Base-by-base conservation (phyloP, 2,797 vertebrate species). In the Enteromius treurensis region DNA sequence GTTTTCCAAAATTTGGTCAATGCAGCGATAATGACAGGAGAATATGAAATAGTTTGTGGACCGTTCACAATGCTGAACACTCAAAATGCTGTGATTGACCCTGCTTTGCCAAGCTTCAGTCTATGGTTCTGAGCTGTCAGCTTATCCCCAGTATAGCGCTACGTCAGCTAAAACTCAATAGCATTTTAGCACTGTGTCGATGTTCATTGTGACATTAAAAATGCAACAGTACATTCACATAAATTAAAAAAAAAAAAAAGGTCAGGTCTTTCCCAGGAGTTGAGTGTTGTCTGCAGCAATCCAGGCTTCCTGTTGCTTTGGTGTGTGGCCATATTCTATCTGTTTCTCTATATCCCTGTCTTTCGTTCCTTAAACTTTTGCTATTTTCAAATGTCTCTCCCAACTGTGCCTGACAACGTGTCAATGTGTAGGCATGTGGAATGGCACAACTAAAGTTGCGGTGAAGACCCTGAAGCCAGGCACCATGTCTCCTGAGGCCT, bases 401-500 rank as follows among this genome's bases (percentile, higher is more conserved):
- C 11, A 32, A 15, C 15, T 75, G 23, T 45, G 45, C 58, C 58
- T 86, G 23, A 73, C 40, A 45, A 1, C 8, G 2, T 62, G 32
- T 82, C 29, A 82, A 13, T 74, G 89, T 88, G 85, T 93, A 99
- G 98, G 98, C 87, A 98, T 96, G 7, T 99, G 98, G 98, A 99
- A 98, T 0, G 95, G 96, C 87, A 96, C 95, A 93, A 99, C 96
- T 0, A 98, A 98, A 92, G 98, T 99, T 88, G 98, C 98, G 0
- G 97, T 99, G 91, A 99, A 99, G 95, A 99, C 97, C 0, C 91
- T 99, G 92, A 99, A 99, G 89, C 96, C 97, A 0, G 96, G 97
- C 86, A 99, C 98, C 86, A 99, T 99, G 98, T 99, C 98, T 40
- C 97, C 98, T 0, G 97, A 98, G 92, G 97, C 97, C 69, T 99